These are phyloP conservation scores for Lasioglossum marginatum DNA, from an alignment of 2,888 invertebrate genomes.

Conservation along the genomic window DNA sequence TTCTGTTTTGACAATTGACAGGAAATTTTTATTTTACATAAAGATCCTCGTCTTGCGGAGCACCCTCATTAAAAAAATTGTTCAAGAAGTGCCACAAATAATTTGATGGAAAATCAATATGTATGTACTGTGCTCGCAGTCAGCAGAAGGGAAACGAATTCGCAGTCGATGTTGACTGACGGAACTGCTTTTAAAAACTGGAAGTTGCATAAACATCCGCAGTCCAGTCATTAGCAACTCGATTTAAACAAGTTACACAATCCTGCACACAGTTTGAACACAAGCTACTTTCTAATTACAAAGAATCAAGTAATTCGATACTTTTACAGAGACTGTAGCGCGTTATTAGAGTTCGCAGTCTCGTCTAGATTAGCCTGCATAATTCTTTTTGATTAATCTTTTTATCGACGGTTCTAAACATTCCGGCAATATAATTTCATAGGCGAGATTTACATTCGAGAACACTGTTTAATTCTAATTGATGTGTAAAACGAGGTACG, in stretches of 20 bases:
- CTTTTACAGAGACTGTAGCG: not conserved
- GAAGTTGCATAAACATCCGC: conserved; percentile 3
- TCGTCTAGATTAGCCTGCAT: not conserved
- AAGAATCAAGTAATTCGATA: not conserved
- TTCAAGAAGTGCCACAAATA: not conserved
- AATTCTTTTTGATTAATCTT: not conserved
- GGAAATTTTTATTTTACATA: not conserved
- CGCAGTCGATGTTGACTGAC: not conserved
- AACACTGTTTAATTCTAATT: not conserved
- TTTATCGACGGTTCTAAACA: not conserved
- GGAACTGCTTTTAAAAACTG: not conserved
- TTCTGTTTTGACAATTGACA: not conserved
- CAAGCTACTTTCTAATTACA: not conserved
- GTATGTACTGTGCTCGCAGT: not conserved
- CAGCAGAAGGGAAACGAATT: not conserved
- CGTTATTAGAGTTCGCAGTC: not conserved
- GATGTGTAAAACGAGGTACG: not conserved
- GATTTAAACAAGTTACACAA: not conserved
- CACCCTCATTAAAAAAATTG: not conserved
- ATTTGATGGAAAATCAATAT: not conserved
- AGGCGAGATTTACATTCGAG: not conserved
- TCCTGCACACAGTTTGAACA: not conserved
- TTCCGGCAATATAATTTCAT: not conserved
- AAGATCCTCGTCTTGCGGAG: not conserved
- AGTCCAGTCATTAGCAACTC: not conserved